Conservation (phyloP, 1,140 invertebrate genomes). For the Habropoda laboriosa region DNA sequence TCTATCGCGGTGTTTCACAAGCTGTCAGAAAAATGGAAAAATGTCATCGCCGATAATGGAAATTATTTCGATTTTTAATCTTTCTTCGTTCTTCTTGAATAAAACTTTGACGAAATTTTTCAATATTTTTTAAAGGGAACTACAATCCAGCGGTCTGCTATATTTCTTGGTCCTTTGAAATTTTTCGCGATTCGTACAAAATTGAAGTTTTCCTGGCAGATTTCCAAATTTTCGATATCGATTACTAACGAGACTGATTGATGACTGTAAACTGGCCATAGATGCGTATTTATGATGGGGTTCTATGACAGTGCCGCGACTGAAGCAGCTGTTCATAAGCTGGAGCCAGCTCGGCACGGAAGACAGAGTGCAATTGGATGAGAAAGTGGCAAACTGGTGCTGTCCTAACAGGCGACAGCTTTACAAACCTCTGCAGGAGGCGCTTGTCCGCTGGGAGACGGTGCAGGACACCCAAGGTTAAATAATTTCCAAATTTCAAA, state of each 20-base stretch:
- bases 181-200: no score
- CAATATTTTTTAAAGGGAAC: no score
- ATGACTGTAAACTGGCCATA: conserved; percentile 9
- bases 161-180: no score
- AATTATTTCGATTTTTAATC: no score
- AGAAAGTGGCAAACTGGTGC: conserved; percentile 38
- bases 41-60: no score
- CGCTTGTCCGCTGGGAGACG: conserved; percentile 46
- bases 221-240: not conserved
- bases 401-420: conserved; percentile 37
- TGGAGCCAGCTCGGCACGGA: conserved; percentile 41
- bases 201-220: no score
- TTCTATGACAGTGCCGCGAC: conserved; percentile 39
- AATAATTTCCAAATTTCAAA: no score
- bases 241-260: not conserved
- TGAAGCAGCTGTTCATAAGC: conserved; percentile 50
- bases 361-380: conserved; percentile 35
- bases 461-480: conserved; percentile 50
- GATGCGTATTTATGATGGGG: conserved; percentile 31
- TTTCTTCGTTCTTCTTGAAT: no score
- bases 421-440: conserved; percentile 45
- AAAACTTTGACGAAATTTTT: no score
- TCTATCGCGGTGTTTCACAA: no score
- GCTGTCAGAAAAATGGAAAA: no score
- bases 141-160: no score